Percentiles rank a stretch among this genome's conserved stretches.
These are phyloP conservation scores for Drosophila anomelani DNA, from an alignment of 2,888 invertebrate species.

Conservation along the genomic window DNA sequence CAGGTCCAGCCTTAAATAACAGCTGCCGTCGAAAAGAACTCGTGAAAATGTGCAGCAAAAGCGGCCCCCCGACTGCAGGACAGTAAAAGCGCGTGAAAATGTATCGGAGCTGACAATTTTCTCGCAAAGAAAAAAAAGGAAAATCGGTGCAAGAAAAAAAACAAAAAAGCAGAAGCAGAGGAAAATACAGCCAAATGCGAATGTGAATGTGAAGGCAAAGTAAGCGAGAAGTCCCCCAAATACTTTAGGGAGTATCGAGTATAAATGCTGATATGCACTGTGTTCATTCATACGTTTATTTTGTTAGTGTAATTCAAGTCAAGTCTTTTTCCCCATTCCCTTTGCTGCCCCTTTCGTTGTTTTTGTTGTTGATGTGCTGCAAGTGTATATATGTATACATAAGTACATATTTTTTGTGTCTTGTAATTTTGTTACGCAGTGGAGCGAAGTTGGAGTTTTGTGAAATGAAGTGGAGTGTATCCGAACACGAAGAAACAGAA, in stretches of 20 bases:
- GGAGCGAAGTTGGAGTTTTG: slow-evolving; percentile 59
- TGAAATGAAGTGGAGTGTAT: slow-evolving; percentile 69
- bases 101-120: slow-evolving; percentile 44
- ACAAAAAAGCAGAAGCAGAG: slow-evolving; percentile 44
- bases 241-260: slow-evolving; percentile 33
- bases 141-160: slow-evolving; percentile 60
- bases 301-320: slow-evolving; percentile 62
- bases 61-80: slow-evolving; percentile 3
- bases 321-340: slow-evolving; percentile 17
- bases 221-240: slow-evolving; percentile 58
- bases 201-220: slow-evolving; percentile 71
- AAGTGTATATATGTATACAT: slow-evolving; percentile 21
- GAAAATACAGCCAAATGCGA: slow-evolving; percentile 67
- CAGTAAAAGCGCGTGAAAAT: slow-evolving; percentile 35
- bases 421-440: slow-evolving; percentile 77
- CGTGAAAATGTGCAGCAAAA: slow-evolving; percentile 25
- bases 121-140: slow-evolving; percentile 46
- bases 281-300: slow-evolving; percentile 44
- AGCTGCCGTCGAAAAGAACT: slow-evolving; percentile 9
- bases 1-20: slow-evolving; percentile 12
- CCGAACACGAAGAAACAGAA: slow-evolving; percentile 46
- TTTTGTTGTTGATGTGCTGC: slow-evolving; percentile 18
- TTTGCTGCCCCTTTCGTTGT: neutral
- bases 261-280: slow-evolving; percentile 38
- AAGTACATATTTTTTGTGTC: slow-evolving; percentile 36